These are phyloP conservation scores for Colistium nudipinnis DNA, from an alignment of 2,113 vertebrate genomes.

Conservation along the genomic window DNA sequence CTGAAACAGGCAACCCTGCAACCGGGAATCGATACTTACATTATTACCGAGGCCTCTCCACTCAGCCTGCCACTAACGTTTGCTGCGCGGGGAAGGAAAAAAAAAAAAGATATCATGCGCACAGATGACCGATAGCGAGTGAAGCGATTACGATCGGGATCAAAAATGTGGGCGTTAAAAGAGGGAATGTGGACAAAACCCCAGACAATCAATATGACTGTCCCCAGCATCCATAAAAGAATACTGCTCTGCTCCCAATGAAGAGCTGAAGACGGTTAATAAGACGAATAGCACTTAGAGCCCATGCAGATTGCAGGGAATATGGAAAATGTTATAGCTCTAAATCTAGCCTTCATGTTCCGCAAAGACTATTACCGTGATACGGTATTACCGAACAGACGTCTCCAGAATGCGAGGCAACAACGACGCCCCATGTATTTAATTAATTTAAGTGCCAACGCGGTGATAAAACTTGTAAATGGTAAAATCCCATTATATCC, in stretches of 20 bases:
- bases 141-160: constrained; percentile 26
- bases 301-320: constrained; percentile 26
- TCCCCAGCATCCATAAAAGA: constrained; percentile 28
- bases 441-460: too few species aligned
- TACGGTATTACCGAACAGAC: neutral
- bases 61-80: constrained; percentile 55
- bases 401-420: constrained; percentile 12
- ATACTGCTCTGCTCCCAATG: constrained; percentile 9
- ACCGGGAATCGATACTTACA: constrained; percentile 82
- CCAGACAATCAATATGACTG: constrained; percentile 34
- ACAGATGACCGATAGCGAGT: constrained; percentile 53
- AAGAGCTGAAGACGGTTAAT: constrained; percentile 33
- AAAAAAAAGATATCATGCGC: constrained; percentile 54
- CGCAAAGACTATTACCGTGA: neutral
- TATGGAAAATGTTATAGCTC: constrained; percentile 17
- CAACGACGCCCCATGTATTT: neutral
- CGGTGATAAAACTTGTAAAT: constrained; percentile 18
- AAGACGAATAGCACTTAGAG: constrained; percentile 2
- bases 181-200: neutral
- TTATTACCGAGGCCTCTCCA: constrained; percentile 74
- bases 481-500: constrained; percentile 24
- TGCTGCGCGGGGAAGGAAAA: constrained; percentile 49
- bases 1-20: constrained; percentile 53
- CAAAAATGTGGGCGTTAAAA: constrained; percentile 22
- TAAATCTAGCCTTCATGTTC: constrained; percentile 4